Evolutionary conservation across 2,888 invertebrate genomes (phyloP), one percentile per base, ranked within the genome.

Genomic region (Serripes groenlandicus): DNA sequence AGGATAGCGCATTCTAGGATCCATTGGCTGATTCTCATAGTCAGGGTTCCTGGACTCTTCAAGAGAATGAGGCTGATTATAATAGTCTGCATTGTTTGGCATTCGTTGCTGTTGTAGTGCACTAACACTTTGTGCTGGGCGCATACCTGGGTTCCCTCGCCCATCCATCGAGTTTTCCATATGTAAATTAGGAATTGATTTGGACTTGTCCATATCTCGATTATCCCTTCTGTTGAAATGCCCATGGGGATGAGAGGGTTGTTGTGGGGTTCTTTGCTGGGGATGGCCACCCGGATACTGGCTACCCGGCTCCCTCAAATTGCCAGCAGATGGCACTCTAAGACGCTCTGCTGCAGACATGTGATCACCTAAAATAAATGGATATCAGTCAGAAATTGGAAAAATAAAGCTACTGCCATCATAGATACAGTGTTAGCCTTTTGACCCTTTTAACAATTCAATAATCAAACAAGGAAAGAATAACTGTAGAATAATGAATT

Each of bases 21-120:
- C 88, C 9, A 89, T 62, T 7, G 92, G 92, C 71, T 93, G 92
- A 81, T 93, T 93, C 85, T 92, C 93, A 73, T 93, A 93, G 76
- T 93, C 92, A 35, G 91, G 89, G 73, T 84, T 87, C 30, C 87
- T 78, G 3, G 81, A 79, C 30, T 90, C 89, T 35, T 85, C 86
- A 32, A 88, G 75, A 26, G 78, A 75, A 28, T 82, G 83, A 3
- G 86, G 87, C 71, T 89, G 90, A 52, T 89, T 88, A 64, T 89
- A 89, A 64, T 89, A 88, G 60, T 90, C 89, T 7, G 88, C 81
- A 56, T 90, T 75, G 34, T 77, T 78, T 49, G 81, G 78, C 64
- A 78, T 73, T 28, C 78, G 73, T 58, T 77, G 76, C 18, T 83
- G 83, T 49, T 91, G 90, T 28, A 92, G 86, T 34, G 90, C 88